Evolutionary conservation across 2,888 invertebrate genomes (phyloP).

Genomic region (Cloeon dipterum): DNA sequence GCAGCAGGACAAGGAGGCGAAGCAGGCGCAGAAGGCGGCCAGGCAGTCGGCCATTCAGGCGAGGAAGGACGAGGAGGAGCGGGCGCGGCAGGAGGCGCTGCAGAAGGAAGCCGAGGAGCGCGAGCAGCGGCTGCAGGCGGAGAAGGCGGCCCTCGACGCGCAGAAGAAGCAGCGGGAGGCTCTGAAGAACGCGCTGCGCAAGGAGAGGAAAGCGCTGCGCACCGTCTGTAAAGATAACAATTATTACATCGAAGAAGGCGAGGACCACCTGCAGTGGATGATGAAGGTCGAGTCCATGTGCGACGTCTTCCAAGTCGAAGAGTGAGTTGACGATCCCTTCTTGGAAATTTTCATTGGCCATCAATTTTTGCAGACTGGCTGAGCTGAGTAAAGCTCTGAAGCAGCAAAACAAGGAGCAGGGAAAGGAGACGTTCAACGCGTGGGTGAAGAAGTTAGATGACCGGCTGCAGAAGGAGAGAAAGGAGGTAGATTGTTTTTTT

Average conservation of each 20-base stretch:
- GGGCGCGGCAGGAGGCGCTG: conserved; percentile 35
- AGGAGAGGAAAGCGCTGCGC: conserved; percentile 59
- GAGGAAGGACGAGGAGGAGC: conserved; percentile 62
- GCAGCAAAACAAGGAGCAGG: conserved; percentile 20
- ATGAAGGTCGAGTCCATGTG: conserved; percentile 81
- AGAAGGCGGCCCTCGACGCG: conserved; percentile 57
- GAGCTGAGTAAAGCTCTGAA: conserved; percentile 13
- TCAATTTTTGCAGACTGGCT: conserved; percentile 10
- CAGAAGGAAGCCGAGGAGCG: conserved; percentile 31
- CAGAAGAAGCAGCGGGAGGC: conserved; percentile 68
- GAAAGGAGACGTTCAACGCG: conserved; percentile 37
- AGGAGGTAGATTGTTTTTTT: conserved; percentile 3
- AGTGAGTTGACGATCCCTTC: conserved; percentile 18
- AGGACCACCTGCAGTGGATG: conserved; percentile 59
- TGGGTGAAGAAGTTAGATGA: conserved; percentile 48
- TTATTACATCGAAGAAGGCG: conserved; percentile 49
- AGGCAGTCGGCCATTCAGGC: conserved; percentile 33
- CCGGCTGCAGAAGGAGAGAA: conserved; percentile 35
- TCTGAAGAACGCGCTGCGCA: conserved; percentile 63
- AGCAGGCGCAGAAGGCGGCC: conserved; percentile 70
- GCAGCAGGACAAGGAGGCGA: conserved; percentile 79
- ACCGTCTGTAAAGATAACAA: conserved; percentile 60
- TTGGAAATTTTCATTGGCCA: no score
- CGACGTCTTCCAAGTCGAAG: conserved; percentile 45
- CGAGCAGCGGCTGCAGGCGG: conserved; percentile 57